phyloP scores from a whole-genome alignment of 2,888 invertebrate species.

The Melinaea menophilus region DNA sequence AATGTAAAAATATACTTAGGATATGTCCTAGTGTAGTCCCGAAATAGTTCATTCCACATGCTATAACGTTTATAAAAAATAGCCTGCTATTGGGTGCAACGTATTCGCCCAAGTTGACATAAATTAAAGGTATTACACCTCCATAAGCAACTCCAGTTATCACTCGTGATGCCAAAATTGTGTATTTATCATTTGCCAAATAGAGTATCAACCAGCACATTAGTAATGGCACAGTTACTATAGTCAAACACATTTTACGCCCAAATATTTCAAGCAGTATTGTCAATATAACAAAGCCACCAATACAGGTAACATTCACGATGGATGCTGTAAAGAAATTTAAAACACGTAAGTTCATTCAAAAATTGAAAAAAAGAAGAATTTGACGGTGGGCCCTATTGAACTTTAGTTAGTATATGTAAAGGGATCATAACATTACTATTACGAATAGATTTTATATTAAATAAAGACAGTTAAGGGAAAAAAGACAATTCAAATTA shows the following conservation, averaged over 20 bases:
- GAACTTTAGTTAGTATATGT: no score
- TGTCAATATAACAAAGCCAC: constrained; percentile 24
- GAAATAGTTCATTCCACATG: background rate
- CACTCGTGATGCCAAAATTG: constrained; percentile 25
- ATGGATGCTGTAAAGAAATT: constrained; percentile 27
- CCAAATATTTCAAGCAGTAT: constrained; percentile 27
- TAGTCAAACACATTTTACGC: constrained; percentile 20
- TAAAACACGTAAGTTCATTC: no score
- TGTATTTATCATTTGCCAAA: constrained; percentile 18
- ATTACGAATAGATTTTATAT: no score
- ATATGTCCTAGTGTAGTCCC: constrained; percentile 10
- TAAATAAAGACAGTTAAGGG: no score
- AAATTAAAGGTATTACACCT: constrained; percentile 22
- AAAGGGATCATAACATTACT: no score
- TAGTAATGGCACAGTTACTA: constrained; percentile 24
- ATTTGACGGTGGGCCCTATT: background rate
- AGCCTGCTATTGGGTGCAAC: constrained; percentile 5
- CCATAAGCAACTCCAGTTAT: constrained; percentile 31
- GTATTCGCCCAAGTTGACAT: constrained; percentile 20
- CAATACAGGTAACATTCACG: constrained; percentile 26
- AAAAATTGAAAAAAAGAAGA: background rate
- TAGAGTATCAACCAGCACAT: constrained; percentile 29
- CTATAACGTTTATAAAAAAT: constrained; percentile 7
- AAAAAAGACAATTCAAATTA: no score
- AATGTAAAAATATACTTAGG: constrained; percentile 10